These are phyloP conservation scores for Trachelus troglodyta DNA, from an alignment of 2,888 invertebrate species.

Conservation along the genomic window DNA sequence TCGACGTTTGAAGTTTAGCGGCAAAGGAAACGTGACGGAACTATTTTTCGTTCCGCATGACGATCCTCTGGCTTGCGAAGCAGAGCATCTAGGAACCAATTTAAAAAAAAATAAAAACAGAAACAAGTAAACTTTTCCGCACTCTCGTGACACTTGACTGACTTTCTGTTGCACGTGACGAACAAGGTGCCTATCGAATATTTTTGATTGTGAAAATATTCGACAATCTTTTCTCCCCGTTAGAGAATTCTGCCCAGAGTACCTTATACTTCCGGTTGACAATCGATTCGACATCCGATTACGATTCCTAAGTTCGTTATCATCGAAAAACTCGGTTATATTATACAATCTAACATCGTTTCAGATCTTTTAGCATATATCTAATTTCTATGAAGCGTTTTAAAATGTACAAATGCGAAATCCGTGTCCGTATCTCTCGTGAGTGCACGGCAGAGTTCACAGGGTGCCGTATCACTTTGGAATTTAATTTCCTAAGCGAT, in stretches of 20 bases:
- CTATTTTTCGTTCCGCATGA: slow-evolving; percentile 22
- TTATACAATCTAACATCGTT: slow-evolving; percentile 28
- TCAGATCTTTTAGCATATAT: slow-evolving; percentile 32
- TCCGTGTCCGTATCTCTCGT: background rate
- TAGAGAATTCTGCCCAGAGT: background rate
- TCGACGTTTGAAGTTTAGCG: background rate
- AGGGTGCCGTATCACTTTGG: background rate
- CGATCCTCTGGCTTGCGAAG: slow-evolving; percentile 6
- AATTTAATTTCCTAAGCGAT: background rate
- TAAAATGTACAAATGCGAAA: slow-evolving; percentile 31
- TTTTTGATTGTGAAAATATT: background rate
- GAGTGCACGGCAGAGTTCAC: background rate
- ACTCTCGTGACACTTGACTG: background rate
- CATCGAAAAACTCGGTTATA: slow-evolving; percentile 26
- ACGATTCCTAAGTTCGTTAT: slow-evolving; percentile 37
- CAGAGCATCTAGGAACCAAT: slow-evolving; percentile 1
- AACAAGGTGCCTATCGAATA: background rate
- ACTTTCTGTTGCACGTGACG: background rate
- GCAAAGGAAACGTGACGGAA: slow-evolving; percentile 14
- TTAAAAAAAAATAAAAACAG: background rate
- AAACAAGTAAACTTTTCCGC: background rate
- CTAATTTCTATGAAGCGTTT: slow-evolving; percentile 41
- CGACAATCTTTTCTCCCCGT: background rate
- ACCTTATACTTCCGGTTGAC: slow-evolving; percentile 18
- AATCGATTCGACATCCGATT: slow-evolving; percentile 19